phyloP scores from a whole-genome alignment of 2,888 invertebrate genomes.

The Molorchus minor region DNA sequence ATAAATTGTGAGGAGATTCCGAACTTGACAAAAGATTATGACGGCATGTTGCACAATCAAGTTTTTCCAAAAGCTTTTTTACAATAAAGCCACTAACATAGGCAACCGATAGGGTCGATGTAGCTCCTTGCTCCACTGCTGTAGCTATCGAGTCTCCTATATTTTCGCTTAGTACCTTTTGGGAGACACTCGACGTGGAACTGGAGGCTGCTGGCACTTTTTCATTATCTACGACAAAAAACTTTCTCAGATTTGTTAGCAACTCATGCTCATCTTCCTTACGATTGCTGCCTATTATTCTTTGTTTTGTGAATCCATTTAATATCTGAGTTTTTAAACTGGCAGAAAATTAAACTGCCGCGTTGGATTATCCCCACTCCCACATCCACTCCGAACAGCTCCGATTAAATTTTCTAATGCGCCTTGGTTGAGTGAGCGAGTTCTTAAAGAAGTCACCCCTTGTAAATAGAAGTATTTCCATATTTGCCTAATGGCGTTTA shows the following conservation, averaged over 20 bases:
- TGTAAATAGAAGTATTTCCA: conserved; percentile 19
- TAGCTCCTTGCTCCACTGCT: neutral
- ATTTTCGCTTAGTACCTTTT: neutral
- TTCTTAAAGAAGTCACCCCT: conserved; percentile 8
- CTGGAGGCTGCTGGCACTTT: neutral
- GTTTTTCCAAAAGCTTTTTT: too few species aligned
- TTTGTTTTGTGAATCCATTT: conserved; percentile 22
- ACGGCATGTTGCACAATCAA: too few species aligned
- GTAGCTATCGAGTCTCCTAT: neutral
- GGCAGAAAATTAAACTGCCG: conserved; percentile 21
- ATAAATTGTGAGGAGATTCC: conserved; percentile 17
- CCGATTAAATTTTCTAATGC: conserved; percentile 28
- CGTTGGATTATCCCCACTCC: conserved; percentile 29
- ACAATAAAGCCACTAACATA: conserved; percentile 26
- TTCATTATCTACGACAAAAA: conserved; percentile 2
- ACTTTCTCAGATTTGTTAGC: conserved; percentile 14
- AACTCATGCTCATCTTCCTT: conserved; percentile 17
- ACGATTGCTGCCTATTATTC: conserved; percentile 13
- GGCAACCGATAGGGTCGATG: conserved; percentile 22
- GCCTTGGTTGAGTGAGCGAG: conserved; percentile 20
- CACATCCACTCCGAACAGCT: conserved; percentile 22
- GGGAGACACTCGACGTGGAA: neutral
- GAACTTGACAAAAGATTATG: too few species aligned
- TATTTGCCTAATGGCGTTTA: conserved; percentile 26
- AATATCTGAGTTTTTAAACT: conserved; percentile 32